These are phyloP conservation scores for Trypoxylus dichotomus DNA, from an alignment of 1,140 invertebrate species.

Conservation along the genomic window DNA sequence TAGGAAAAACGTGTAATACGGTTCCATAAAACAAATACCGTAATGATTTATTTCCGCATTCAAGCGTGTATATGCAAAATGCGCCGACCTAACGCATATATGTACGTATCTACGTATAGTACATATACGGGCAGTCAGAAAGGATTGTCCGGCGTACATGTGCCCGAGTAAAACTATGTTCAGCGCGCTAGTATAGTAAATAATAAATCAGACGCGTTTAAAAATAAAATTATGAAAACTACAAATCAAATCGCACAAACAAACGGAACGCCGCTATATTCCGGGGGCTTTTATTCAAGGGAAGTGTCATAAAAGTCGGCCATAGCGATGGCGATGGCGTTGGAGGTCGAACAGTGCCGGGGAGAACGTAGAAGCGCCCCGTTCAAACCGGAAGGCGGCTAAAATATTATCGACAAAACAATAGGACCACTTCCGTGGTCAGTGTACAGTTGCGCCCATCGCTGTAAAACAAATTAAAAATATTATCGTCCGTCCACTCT, in stretches of 20 bases:
- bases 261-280: conserved; percentile 17
- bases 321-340: neutral
- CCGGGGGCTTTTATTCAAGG: conserved; percentile 16
- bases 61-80: neutral
- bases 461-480: conserved; percentile 23
- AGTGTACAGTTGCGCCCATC: conserved; percentile 8
- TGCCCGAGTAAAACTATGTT: neutral
- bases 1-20: conserved; percentile 24
- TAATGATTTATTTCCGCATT: conserved; percentile 15
- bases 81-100: neutral
- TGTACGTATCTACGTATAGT: neutral
- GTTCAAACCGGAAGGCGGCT: conserved; percentile 21
- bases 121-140: neutral
- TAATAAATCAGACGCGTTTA: conserved; percentile 20
- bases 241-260: conserved; percentile 21
- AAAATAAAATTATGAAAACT: conserved; percentile 26
- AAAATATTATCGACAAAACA: conserved; percentile 26
- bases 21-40: conserved; percentile 21
- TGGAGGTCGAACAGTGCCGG: neutral
- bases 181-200: conserved; percentile 11
- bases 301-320: conserved; percentile 23
- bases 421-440: conserved; percentile 18
- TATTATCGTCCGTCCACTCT: conserved; percentile 19
- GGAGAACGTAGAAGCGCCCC: neutral
- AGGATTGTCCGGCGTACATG: neutral